These are phyloP conservation scores for Cuniculus paca DNA, from an alignment of 2,797 vertebrate genomes.

Conservation along the genomic window DNA sequence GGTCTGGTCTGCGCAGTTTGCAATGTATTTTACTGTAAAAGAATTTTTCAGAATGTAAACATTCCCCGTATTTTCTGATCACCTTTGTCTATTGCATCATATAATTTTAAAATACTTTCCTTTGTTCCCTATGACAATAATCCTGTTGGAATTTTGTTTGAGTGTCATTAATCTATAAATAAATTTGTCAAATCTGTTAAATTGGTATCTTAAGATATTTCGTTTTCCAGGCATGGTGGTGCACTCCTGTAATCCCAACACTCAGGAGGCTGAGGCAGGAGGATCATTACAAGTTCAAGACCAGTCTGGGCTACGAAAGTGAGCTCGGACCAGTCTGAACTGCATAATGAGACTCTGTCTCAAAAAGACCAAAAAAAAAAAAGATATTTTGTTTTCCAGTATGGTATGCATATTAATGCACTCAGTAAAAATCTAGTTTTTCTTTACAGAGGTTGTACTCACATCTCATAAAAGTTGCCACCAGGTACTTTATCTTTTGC, in stretches of 20 bases:
- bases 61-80: not conserved
- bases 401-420: not conserved
- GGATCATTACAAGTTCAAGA: not conserved
- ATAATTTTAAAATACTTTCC: conserved; percentile 26
- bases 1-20: no score
- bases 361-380: not conserved
- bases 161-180: not conserved
- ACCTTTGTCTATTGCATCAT: not conserved
- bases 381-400: not conserved
- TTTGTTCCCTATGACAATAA: not conserved
- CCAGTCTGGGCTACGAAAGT: not conserved
- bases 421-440: conserved; percentile 10
- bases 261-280: not conserved
- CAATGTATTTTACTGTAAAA: not conserved
- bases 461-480: conserved; percentile 40
- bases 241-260: no score
- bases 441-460: not conserved
- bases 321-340: not conserved
- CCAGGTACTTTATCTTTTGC: conserved; percentile 7
- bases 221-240: not conserved
- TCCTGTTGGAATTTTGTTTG: not conserved
- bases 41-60: not conserved
- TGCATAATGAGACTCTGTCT: not conserved
- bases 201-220: not conserved
- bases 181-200: conserved; percentile 23